phyloP scores from a whole-genome alignment of 2,113 vertebrate species.

The Sorex fumeus region DNA sequence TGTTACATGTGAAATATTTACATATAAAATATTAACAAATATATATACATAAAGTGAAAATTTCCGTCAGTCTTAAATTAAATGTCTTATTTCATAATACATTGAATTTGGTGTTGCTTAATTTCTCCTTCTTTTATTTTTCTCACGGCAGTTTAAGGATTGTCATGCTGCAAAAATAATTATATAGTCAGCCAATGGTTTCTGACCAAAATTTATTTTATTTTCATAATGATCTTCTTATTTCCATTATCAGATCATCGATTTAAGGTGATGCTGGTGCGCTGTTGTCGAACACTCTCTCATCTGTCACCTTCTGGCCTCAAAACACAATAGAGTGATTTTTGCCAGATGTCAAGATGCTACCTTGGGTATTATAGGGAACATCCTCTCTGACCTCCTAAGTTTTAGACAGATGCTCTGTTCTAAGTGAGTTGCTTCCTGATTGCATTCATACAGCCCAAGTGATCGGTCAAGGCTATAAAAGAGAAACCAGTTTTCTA shows the following conservation, averaged over 20 bases:
- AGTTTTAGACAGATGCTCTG: slow-evolving; percentile 60
- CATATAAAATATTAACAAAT: not conserved
- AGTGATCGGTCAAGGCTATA: not conserved
- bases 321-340: slow-evolving; percentile 5
- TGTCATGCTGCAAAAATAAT: not conserved
- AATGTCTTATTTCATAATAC: not conserved
- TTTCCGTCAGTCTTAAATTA: too few relatives aligned
- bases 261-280: not conserved
- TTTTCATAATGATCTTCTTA: not conserved
- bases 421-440: slow-evolving; percentile 11
- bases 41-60: too few relatives aligned
- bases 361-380: slow-evolving; percentile 49
- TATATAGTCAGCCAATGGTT: not conserved
- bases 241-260: too few relatives aligned
- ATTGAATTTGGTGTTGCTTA: not conserved
- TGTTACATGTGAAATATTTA: not conserved
- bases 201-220: not conserved
- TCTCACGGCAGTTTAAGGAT: not conserved
- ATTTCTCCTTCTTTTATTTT: not conserved
- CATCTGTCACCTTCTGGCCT: slow-evolving; percentile 69
- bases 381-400: slow-evolving; percentile 13
- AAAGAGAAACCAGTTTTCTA: not conserved
- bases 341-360: slow-evolving; percentile 69
- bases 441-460: not conserved
- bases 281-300: slow-evolving; percentile 57